Base-by-base conservation (phyloP, 2,888 invertebrate species). In the Timema cristinae region DNA sequence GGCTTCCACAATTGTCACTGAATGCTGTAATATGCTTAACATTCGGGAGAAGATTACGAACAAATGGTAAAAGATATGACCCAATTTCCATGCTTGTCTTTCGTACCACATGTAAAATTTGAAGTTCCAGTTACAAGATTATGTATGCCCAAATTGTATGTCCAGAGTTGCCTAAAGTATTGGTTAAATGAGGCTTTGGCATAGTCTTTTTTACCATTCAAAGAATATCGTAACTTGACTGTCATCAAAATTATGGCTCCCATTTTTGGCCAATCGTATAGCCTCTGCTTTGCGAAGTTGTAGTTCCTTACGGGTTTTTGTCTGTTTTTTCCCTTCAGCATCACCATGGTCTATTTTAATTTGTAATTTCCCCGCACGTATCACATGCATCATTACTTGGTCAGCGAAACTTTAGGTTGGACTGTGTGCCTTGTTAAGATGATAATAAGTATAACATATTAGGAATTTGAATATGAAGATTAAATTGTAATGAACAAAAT, bases 101-200 rank as follows among this genome's bases (percentile, higher is more conserved):
- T 78, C 75, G 72, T 76, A 67, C 76, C 76, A 77, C 50, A 77
- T 71, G 67, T 66, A 76, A 76, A 76, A 7, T 9, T n/a, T 16
- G 66, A 1, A 56, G 13, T 56, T n/a, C 16, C 16, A 56, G 7
- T 16, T 56, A 15, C 16, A n/a, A 56, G 16, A 56, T 56, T 7
- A 6, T 56, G 56, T 7, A 56, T 16, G 16, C 56, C n/a, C 7
- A 56, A 9, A 56, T 56, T 7, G 11, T 56, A 56, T 11, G 7
- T 7, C 56, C 56, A 56, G 15, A 56, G 16, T 16, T 9, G 7
- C 16, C 11, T n/a, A 16, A n/a, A 56, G 7, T 56, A 56, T 16
- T 15, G 10, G 56, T 56, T 15, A 56, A 10, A 56, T 56, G 6
- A 7, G 56, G 56, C 7, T 7, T 56, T 56, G 56, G 56, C 10